Percentiles rank a stretch among this genome's conserved stretches.
Conservation (phyloP, 2,888 invertebrate species). For the Exephanes ischioxanthus region DNA sequence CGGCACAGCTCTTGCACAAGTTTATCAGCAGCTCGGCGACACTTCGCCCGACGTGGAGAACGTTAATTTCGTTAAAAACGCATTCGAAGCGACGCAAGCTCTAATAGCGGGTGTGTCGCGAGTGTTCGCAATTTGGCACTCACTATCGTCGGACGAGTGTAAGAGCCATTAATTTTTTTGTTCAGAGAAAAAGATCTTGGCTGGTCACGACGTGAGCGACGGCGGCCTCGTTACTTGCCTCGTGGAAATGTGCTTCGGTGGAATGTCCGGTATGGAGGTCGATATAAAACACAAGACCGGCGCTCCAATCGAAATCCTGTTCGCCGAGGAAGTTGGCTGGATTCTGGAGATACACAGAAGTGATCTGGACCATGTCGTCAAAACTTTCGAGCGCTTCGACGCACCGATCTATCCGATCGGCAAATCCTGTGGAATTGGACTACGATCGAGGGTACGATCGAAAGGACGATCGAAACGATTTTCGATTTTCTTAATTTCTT, state of each 20-base stretch:
- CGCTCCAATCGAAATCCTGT: conserved; percentile 89
- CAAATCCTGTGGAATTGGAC: conserved; percentile 88
- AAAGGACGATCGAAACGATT: not conserved
- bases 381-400: conserved; percentile 87
- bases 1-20: conserved; percentile 97
- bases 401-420: conserved; percentile 91
- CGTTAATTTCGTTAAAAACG: conserved; percentile 88
- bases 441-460: conserved; percentile 87
- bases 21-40: conserved; percentile 93
- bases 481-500: no score
- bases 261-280: conserved; percentile 92
- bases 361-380: conserved; percentile 87
- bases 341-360: conserved; percentile 90
- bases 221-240: conserved; percentile 96
- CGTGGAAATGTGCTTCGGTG: conserved; percentile 98
- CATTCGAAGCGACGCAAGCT: conserved; percentile 94
- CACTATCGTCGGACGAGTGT: no score
- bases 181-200: conserved; percentile 89
- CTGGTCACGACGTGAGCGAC: conserved; percentile 99
- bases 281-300: conserved; percentile 87
- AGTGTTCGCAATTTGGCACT: not conserved
- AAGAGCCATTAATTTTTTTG: conserved; percentile 53
- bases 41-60: conserved; percentile 93
- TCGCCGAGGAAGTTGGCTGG: conserved; percentile 95
- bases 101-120: conserved; percentile 89